Base-by-base conservation (phyloP, 2,113 vertebrate genomes). In the Lathamus discolor region DNA sequence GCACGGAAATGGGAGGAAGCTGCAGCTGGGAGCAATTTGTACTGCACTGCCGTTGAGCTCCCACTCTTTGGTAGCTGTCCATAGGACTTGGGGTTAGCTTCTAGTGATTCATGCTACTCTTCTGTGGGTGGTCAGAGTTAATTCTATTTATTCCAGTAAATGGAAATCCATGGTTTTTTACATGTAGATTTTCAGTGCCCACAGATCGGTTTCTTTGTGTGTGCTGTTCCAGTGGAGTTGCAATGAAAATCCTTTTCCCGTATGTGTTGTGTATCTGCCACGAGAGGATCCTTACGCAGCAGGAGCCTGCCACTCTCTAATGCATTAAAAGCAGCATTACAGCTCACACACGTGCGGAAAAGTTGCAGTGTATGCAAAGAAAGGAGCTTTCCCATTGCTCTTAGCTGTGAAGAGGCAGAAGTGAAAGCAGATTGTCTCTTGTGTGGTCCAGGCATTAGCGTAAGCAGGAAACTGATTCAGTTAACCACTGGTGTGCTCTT, bases 401-500 rank as follows among this genome's bases (percentile, higher is more conserved):
- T 63, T 54, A 67, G 83, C 70, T 68, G n/a, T 10, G 67, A 70
- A 51, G 41, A 57, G 63, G 44, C 81, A 96, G 89, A 97, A 96
- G 92, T 84, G 95, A 97, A 95, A 95, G 95, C 70, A 0, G 57
- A 35, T 59, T 5, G 57, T 39, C 70, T 62, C 29, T 37, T 46
- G 17, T 5, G 16, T 28, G 25, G 68, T 78, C 14, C 63, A 63
- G 87, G 86, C 87, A 35, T 55, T 46, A 63, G 62, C 19, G 35
- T 90, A 77, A 91, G 93, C 96, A 96, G 96, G 93, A 96, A 96
- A 55, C 57, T 84, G 93, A 91, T 93, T 94, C 86, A 64, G 83
- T 91, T 75, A 93, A 72, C 86, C 73, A 68, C 70, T 35, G 23
- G 57, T 6, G 8, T 90, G 57, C 44, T 81, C 61, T 67, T 6